Evolutionary conservation across 2,797 vertebrate species (phyloP).

Genomic region (Intellagama lesueurii): DNA sequence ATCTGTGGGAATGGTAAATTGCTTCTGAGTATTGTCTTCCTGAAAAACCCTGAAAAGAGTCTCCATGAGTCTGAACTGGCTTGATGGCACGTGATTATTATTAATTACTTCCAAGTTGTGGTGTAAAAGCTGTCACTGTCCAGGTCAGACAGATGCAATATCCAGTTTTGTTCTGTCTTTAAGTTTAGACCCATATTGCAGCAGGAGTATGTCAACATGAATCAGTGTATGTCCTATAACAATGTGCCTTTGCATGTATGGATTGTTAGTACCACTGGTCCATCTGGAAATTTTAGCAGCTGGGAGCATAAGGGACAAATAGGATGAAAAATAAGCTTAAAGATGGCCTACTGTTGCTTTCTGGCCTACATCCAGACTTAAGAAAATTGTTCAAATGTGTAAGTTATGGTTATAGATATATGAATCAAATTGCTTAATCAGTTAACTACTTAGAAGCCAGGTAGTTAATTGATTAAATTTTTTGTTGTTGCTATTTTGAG

Average conservation of each 20-base stretch:
- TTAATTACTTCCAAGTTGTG: neutral
- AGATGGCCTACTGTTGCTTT: neutral
- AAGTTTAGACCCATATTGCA: conserved; percentile 7
- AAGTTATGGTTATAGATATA: neutral
- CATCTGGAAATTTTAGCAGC: neutral
- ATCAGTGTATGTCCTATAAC: neutral
- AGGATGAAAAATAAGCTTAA: neutral
- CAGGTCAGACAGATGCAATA: neutral
- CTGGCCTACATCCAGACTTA: neutral
- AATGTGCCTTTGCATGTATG: neutral
- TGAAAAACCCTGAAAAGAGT: too few relatives aligned
- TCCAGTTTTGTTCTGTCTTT: neutral
- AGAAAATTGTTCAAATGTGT: neutral
- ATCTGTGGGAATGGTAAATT: too few relatives aligned
- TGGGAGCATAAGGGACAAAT: neutral
- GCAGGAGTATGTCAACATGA: neutral
- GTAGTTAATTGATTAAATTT: conserved; percentile 5
- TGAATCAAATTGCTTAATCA: neutral
- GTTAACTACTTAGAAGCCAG: neutral
- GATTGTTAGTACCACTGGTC: neutral
- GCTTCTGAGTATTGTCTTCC: too few relatives aligned
- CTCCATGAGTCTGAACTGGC: too few relatives aligned
- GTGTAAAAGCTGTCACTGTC: neutral
- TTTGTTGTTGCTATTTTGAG: neutral
- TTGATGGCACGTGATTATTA: too few relatives aligned